phyloP scores from a whole-genome alignment of 2,888 invertebrate genomes.

The Tinea trinotella region DNA sequence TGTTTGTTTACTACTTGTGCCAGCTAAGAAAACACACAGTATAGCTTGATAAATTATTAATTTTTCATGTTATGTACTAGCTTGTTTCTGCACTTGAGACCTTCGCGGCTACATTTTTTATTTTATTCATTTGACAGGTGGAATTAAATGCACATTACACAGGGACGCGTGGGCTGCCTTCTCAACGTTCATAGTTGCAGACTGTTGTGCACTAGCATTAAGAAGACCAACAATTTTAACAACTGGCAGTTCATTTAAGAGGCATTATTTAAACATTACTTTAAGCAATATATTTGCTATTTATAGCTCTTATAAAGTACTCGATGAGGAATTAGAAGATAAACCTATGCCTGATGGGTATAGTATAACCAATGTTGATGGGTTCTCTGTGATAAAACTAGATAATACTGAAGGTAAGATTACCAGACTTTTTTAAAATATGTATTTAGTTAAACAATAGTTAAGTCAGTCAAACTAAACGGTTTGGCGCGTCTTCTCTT shows the following conservation, averaged over 20 bases:
- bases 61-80: too few relatives aligned
- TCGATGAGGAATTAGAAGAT: slow-evolving; percentile 33
- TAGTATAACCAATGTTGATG: slow-evolving; percentile 29
- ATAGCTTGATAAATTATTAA: too few relatives aligned
- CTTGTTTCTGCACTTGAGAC: too few relatives aligned
- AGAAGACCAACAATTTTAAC: slow-evolving; percentile 59
- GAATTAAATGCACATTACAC: slow-evolving; percentile 59
- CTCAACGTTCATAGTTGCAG: slow-evolving; percentile 51
- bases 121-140: too few relatives aligned
- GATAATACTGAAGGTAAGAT: neutral
- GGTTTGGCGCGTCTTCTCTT: too few relatives aligned
- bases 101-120: too few relatives aligned
- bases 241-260: slow-evolving; percentile 57
- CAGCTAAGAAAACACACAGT: too few relatives aligned
- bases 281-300: slow-evolving; percentile 53
- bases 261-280: slow-evolving; percentile 61
- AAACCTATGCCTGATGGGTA: slow-evolving; percentile 42
- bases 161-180: slow-evolving; percentile 63
- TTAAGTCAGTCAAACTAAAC: too few relatives aligned
- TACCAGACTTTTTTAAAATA: too few relatives aligned
- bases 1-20: too few relatives aligned
- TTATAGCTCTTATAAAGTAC: slow-evolving; percentile 41
- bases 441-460: too few relatives aligned
- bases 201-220: slow-evolving; percentile 51
- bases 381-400: slow-evolving; percentile 46